Conservation (phyloP, 92 coral and sea anemone species). For the Porites divaricata region DNA sequence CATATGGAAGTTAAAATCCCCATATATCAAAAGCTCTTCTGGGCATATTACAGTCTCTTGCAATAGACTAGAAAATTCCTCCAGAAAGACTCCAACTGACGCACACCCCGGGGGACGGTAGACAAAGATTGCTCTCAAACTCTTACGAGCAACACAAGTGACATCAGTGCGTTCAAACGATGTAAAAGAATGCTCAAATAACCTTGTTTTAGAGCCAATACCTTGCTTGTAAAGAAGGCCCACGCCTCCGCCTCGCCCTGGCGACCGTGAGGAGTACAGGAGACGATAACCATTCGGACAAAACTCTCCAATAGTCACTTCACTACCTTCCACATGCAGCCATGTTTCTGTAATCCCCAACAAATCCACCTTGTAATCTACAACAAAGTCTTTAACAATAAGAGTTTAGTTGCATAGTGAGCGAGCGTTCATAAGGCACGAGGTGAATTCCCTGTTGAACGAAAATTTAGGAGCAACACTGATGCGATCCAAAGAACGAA, state of each 20-base stretch:
- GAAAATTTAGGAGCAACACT: not conserved
- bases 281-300: slow-evolving; percentile 42
- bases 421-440: slow-evolving; percentile 39
- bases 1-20: slow-evolving; percentile 42
- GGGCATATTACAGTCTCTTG: slow-evolving; percentile 27
- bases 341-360: slow-evolving; percentile 38
- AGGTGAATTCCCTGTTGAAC: slow-evolving; percentile 32
- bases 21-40: not conserved
- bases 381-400: slow-evolving; percentile 30
- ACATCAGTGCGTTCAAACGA: slow-evolving; percentile 33
- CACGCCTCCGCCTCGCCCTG: slow-evolving; percentile 31
- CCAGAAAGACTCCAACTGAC: not conserved
- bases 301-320: slow-evolving; percentile 31
- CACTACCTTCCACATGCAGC: slow-evolving; percentile 8
- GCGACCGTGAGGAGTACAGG: slow-evolving; percentile 26
- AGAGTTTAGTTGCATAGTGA: slow-evolving; percentile 47
- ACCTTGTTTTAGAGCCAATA: slow-evolving; percentile 31
- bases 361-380: slow-evolving; percentile 36
- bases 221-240: slow-evolving; percentile 40
- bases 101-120: slow-evolving; percentile 13
- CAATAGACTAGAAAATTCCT: not conserved
- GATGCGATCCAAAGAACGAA: slow-evolving; percentile 28
- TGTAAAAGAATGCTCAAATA: slow-evolving; percentile 25
- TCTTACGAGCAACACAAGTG: slow-evolving; percentile 29
- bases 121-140: slow-evolving; percentile 28